These are phyloP conservation scores for Platerodrilus igneus DNA, from an alignment of 2,888 invertebrate genomes.

Conservation along the genomic window DNA sequence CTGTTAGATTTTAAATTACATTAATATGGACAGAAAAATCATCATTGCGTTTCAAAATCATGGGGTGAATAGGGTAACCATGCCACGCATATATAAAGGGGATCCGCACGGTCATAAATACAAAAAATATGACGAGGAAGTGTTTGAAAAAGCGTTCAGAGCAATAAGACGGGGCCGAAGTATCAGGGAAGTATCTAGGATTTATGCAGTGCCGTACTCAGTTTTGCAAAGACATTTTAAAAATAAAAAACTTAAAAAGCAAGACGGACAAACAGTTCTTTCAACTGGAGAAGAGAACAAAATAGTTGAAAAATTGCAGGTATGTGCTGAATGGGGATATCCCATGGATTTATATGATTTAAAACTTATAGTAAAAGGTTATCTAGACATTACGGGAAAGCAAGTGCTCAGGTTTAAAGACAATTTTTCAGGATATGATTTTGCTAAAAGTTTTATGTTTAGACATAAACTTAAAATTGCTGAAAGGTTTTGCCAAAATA, in stretches of 20 bases:
- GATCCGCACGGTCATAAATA: constrained; percentile 4
- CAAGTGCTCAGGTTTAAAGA: constrained; percentile 4
- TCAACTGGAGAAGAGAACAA: background rate
- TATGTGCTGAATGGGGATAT: constrained; percentile 10
- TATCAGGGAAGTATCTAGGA: background rate
- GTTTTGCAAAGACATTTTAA: constrained; percentile 4
- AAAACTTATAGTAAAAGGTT: constrained; percentile 6
- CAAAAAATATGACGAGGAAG: background rate
- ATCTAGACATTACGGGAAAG: constrained; percentile 6
- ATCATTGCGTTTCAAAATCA: too few species aligned
- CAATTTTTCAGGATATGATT: constrained; percentile 6
- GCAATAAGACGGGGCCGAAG: constrained; percentile 2
- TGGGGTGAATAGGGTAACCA: constrained; percentile 4
- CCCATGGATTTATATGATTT: constrained; percentile 7
- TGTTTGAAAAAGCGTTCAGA: background rate
- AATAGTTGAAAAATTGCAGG: constrained; percentile 2
- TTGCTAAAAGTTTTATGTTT: constrained; percentile 6
- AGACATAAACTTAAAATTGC: background rate
- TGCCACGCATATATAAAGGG: constrained; percentile 7
- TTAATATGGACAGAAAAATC: too few species aligned
- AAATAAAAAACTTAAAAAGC: constrained; percentile 1
- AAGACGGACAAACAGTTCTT: constrained; percentile 7
- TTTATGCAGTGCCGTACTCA: constrained; percentile 6
- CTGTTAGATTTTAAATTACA: too few species aligned
- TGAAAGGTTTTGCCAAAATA: constrained; percentile 5